These are phyloP conservation scores for Perccottus glenii DNA, from an alignment of 2,113 vertebrate genomes.

Conservation along the genomic window DNA sequence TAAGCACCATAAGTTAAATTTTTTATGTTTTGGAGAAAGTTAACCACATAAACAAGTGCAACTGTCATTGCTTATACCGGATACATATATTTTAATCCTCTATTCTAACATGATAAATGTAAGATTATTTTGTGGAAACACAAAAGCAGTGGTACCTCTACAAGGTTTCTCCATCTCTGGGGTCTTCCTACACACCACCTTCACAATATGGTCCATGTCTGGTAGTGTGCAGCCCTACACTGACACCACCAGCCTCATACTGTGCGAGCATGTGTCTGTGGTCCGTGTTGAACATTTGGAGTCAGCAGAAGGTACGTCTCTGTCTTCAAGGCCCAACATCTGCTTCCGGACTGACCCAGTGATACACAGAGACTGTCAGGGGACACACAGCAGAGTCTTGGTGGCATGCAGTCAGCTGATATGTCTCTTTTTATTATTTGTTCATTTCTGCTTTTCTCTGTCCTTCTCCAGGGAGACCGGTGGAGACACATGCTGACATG, in stretches of 20 bases:
- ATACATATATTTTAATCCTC: too few species aligned
- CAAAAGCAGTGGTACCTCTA: not conserved
- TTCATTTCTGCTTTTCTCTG: constrained; percentile 27
- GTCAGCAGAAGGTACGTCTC: constrained; percentile 46
- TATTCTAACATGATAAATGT: not conserved
- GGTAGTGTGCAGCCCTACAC: constrained; percentile 24
- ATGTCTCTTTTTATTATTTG: constrained; percentile 19
- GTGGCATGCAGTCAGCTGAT: constrained; percentile 53
- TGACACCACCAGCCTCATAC: constrained; percentile 40
- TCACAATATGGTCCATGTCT: constrained; percentile 18
- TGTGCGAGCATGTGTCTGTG: constrained; percentile 56
- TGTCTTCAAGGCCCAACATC: constrained; percentile 55
- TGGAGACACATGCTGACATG: constrained; percentile 50
- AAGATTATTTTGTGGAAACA: not conserved
- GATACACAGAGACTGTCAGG: constrained; percentile 37
- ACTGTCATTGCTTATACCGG: too few species aligned
- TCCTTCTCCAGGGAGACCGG: constrained; percentile 46
- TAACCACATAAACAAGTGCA: too few species aligned
- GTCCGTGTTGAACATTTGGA: constrained; percentile 13
- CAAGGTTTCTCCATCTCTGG: constrained; percentile 1
- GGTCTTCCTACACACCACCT: not conserved
- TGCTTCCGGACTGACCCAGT: constrained; percentile 53
- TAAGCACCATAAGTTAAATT: too few species aligned
- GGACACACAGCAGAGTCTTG: constrained; percentile 33
- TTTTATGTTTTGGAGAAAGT: too few species aligned